These are phyloP conservation scores for Mesoclemmys tuberculata DNA, from an alignment of 2,113 vertebrate species.

Conservation along the genomic window DNA sequence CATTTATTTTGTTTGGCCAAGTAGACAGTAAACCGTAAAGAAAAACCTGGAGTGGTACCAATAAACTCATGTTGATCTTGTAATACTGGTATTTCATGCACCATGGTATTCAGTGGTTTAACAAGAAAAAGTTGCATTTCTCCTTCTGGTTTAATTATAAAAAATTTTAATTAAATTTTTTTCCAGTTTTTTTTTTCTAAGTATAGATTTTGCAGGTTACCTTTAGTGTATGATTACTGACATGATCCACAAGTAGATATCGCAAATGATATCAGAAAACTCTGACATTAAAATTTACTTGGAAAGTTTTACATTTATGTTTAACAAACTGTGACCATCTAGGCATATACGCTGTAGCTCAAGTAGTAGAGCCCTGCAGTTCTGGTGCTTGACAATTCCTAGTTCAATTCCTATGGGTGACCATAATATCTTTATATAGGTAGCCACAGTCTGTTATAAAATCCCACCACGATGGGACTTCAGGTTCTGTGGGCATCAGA, in stretches of 20 bases:
- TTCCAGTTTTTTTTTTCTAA: background rate
- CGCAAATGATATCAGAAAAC: background rate
- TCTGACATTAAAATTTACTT: background rate
- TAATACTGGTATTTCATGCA: background rate
- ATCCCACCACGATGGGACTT: background rate
- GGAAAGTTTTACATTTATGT: background rate
- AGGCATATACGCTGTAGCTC: background rate
- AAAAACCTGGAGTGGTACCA: background rate
- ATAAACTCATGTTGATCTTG: background rate
- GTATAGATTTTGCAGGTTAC: background rate
- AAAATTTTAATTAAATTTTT: background rate
- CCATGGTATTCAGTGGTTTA: background rate
- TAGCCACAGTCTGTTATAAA: background rate
- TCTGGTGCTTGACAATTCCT: background rate
- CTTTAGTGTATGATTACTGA: background rate
- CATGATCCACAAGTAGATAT: background rate
- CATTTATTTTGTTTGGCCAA: background rate
- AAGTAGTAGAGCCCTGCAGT: background rate
- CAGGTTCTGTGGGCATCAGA: background rate
- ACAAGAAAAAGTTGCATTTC: background rate
- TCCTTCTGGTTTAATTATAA: background rate
- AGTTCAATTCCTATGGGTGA: background rate
- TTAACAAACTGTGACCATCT: background rate
- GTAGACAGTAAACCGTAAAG: background rate
- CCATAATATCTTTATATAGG: background rate